Conservation (phyloP, 2,888 invertebrate genomes). For the Xestia xanthographa region DNA sequence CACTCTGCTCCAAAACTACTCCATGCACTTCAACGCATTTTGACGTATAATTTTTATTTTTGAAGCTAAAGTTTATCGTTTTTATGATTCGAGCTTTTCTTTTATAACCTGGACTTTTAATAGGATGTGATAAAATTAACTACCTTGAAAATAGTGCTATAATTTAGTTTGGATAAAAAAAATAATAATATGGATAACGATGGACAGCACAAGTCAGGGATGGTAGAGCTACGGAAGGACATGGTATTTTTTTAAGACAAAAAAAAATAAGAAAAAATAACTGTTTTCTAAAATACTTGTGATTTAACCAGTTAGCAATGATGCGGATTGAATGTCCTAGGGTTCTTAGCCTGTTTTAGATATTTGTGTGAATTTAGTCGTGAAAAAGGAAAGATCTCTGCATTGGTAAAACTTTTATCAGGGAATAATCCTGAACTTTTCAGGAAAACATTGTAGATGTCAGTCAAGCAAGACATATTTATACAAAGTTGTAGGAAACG, state of each 20-base stretch:
- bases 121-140: background rate
- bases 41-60: slow-evolving; percentile 12
- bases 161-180: background rate
- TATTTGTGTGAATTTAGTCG: background rate
- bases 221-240: background rate
- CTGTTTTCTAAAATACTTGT: no score
- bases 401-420: background rate
- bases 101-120: background rate
- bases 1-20: background rate
- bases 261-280: no score
- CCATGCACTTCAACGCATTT: slow-evolving; percentile 19
- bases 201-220: background rate
- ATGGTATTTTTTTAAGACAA: no score
- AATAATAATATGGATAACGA: background rate
- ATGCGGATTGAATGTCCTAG: no score
- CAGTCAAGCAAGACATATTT: slow-evolving; percentile 31
- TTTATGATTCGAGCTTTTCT: background rate
- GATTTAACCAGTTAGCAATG: no score
- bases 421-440: slow-evolving; percentile 5
- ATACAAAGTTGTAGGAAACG: slow-evolving; percentile 34
- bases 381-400: background rate
- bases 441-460: slow-evolving; percentile 34
- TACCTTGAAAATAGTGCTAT: background rate
- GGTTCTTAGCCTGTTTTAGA: background rate
- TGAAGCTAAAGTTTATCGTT: background rate